Evolutionary conservation across 2,888 invertebrate species (phyloP).

Genomic region (Hartigia nigra): DNA sequence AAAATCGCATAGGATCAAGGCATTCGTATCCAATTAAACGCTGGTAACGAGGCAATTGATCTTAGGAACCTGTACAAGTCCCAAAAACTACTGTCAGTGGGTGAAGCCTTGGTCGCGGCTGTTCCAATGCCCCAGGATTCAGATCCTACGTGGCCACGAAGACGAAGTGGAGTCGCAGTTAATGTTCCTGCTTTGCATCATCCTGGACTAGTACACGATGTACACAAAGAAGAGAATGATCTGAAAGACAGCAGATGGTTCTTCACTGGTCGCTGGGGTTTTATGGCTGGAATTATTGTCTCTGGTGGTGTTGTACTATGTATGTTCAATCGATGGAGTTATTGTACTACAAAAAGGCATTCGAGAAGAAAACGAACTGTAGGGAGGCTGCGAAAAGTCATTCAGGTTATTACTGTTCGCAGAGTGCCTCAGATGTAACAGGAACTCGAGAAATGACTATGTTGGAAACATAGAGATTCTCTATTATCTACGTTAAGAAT

Average conservation of each 20-base stretch:
- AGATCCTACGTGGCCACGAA: conserved; percentile 51
- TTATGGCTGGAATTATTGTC: conserved; percentile 43
- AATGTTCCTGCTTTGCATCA: conserved; percentile 29
- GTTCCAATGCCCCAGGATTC: conserved; percentile 49
- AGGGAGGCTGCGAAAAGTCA: conserved; percentile 58
- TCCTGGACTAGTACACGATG: conserved; percentile 26
- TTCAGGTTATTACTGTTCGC: conserved; percentile 59
- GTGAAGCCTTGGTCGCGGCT: conserved; percentile 68
- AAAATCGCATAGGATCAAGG: conserved; percentile 3
- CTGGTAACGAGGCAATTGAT: conserved; percentile 27
- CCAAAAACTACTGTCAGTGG: conserved; percentile 78
- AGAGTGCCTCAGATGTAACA: conserved; percentile 61
- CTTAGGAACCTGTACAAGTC: conserved; percentile 80
- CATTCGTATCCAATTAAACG: conserved; percentile 7
- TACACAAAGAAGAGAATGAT: conserved; percentile 27
- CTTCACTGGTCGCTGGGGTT: conserved; percentile 44
- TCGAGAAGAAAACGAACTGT: conserved; percentile 58
- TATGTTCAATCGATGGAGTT: conserved; percentile 51
- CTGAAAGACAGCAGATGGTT: conserved; percentile 26
- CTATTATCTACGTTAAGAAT: neutral
- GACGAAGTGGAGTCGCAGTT: conserved; percentile 45
- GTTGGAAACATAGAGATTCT: neutral
- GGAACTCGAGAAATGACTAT: neutral
- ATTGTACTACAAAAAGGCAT: conserved; percentile 51
- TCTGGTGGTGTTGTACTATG: conserved; percentile 44